Evolutionary conservation across 2,113 vertebrate species (phyloP).

Genomic region (Sitta europaea): DNA sequence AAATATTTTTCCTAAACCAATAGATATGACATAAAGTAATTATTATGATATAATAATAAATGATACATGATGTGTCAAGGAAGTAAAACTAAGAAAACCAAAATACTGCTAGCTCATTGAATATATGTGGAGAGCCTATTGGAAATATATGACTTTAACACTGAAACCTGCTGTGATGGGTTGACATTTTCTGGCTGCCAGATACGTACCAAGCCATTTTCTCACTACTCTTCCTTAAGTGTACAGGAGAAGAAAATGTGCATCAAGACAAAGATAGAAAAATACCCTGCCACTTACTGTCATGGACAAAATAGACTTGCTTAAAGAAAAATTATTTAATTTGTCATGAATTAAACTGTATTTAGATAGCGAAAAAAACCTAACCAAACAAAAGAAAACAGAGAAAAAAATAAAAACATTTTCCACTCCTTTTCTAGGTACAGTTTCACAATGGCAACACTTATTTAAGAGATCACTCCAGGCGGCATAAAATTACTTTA

Average conservation of each 20-base stretch:
- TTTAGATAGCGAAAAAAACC: background rate
- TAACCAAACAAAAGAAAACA: background rate
- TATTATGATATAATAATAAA: background rate
- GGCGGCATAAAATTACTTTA: background rate
- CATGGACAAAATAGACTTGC: background rate
- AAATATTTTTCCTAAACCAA: background rate
- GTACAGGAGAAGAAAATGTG: background rate
- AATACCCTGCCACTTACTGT: background rate
- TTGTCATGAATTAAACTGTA: background rate
- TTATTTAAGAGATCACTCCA: background rate
- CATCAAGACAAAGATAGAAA: background rate
- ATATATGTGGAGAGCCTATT: background rate
- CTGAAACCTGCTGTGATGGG: background rate
- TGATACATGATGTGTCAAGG: background rate
- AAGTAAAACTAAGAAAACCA: background rate
- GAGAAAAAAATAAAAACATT: fast-evolving
- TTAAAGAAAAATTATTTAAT: background rate
- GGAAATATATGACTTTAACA: background rate
- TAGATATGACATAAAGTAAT: background rate
- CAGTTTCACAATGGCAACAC: background rate
- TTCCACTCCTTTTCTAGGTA: background rate
- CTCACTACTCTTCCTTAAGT: background rate
- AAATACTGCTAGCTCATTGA: background rate
- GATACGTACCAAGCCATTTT: background rate
- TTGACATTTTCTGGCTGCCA: background rate